Conservation (phyloP, 2,113 vertebrate genomes). For the Pomatostomus ruficeps region DNA sequence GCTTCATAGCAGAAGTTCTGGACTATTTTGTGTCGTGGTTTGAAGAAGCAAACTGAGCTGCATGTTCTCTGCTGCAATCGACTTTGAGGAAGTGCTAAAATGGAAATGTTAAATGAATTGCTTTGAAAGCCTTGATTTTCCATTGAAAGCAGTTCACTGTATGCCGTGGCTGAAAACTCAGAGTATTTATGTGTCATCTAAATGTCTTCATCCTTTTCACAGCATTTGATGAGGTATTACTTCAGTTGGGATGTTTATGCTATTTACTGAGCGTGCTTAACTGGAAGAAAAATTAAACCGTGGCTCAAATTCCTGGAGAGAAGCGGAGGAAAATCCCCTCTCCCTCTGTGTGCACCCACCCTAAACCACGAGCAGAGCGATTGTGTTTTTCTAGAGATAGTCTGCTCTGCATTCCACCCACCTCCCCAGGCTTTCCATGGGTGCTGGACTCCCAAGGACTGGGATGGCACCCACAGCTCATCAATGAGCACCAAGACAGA, state of each 20-base stretch:
- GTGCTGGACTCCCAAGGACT: background rate
- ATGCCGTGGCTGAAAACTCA: background rate
- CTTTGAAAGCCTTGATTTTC: conserved; percentile 28
- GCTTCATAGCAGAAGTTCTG: background rate
- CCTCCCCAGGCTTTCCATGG: background rate
- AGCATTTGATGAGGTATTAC: background rate
- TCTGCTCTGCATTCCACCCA: background rate
- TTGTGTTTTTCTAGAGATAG: background rate
- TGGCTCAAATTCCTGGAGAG: background rate
- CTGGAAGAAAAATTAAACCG: background rate
- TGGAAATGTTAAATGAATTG: conserved; percentile 11
- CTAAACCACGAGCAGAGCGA: background rate
- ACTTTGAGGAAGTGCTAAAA: conserved; percentile 33
- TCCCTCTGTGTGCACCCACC: background rate
- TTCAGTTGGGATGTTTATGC: background rate
- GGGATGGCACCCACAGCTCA: background rate
- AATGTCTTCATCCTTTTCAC: conserved; percentile 2
- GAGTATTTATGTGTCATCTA: background rate
- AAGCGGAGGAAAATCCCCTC: background rate
- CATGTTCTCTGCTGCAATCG: background rate
- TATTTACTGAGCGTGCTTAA: background rate
- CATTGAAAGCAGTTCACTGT: background rate
- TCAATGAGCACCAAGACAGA: background rate
- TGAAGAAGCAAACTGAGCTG: background rate
- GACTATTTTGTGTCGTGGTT: background rate